phyloP scores from a whole-genome alignment of 2,113 vertebrate genomes.

The Hirundichthys speculiger region DNA sequence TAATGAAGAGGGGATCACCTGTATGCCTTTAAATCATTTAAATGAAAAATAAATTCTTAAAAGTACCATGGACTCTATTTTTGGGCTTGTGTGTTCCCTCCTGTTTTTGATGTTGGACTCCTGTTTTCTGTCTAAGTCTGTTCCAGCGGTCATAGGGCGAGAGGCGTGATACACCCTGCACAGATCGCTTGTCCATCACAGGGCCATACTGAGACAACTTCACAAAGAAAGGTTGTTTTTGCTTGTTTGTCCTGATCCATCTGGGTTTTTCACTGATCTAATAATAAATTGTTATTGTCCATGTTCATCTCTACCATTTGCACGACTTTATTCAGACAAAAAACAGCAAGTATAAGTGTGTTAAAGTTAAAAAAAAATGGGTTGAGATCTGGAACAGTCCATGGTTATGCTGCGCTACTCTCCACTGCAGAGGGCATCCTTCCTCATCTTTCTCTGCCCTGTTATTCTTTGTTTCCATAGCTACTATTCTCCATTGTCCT shows the following conservation, averaged over 20 bases:
- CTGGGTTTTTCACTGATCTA: neutral
- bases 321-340: constrained; percentile 19
- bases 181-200: neutral
- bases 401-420: constrained; percentile 48
- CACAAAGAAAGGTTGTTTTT: neutral
- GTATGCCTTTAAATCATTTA: too few species aligned
- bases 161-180: neutral
- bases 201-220: too few species aligned
- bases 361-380: constrained; percentile 60
- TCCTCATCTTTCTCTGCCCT: constrained; percentile 62
- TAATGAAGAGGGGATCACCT: neutral
- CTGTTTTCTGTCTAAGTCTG: too few species aligned
- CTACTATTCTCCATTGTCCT: constrained; percentile 35
- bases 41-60: too few species aligned
- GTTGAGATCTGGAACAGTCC: constrained; percentile 52
- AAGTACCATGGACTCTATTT: too few species aligned
- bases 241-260: neutral
- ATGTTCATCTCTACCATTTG: neutral
- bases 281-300: neutral
- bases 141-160: neutral
- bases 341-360: constrained; percentile 44
- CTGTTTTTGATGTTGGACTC: too few species aligned
- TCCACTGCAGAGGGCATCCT: constrained; percentile 55
- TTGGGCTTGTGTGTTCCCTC: too few species aligned
- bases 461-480: constrained; percentile 53